Base-by-base conservation (phyloP, 2,888 invertebrate species). In the Escarpia spicata region DNA sequence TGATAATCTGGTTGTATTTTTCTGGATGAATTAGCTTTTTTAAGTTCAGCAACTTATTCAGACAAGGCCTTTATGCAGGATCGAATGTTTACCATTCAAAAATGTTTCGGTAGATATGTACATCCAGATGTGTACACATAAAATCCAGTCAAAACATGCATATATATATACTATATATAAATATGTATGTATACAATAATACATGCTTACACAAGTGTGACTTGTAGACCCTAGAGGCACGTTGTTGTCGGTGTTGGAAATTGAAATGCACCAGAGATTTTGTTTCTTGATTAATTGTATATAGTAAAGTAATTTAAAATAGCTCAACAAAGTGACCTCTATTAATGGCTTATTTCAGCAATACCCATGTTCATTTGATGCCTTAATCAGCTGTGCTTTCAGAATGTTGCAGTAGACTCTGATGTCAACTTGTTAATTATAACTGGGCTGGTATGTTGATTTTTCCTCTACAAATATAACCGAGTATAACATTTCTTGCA, bases 1-100 rank as follows among this genome's bases (percentile, higher is more conserved):
- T 75, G 75, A 75, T 75, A 75, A 75, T 75, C 75, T 75, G 75
- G n/a, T 75, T 75, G 75, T 75, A 75, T 52, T 75, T 75, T 75
- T 75, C n/a, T 75, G 26, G n/a, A 75, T 75, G 75, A 75, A 52
- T 8, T 52, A 9, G 52, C 2, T 52, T 52, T 52, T 52, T 12
- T 9, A 52, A 12, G 52, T 52, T 52, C 15, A 37, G 37, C 37
- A 52, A 52, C 15, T 52, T 52, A 9, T 52, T 37, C 37, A 37
- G 37, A 37, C 37, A 37, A 37, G 1, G 1, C 37, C 37, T 37
- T 37, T 37, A 0, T 1, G 37, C 37, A 37, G 37, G 37, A 37
- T 37, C 37, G 1, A 37, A 37, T 1, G 37, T 37, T 37, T 37
- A 37, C 37, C 37, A 37, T 37, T 1, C 37, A 37, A 37, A 37